A percentile compares a stretch with the other conserved stretches of the same genome.
Evolutionary conservation across 2,797 vertebrate species (phyloP).

Genomic region (Periophthalmus magnuspinnatus): DNA sequence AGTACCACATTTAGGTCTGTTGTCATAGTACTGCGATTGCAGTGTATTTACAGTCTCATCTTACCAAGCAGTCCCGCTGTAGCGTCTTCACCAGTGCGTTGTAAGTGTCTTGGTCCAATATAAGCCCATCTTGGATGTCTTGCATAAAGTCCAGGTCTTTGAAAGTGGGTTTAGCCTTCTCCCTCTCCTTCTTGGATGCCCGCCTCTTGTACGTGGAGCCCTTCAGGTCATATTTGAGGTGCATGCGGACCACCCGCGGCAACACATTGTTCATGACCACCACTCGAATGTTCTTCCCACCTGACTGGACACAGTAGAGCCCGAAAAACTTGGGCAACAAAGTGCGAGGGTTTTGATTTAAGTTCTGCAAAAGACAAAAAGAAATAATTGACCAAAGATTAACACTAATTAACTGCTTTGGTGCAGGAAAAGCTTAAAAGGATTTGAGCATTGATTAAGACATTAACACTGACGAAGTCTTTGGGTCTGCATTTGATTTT

Average conservation of each 20-base stretch:
- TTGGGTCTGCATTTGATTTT: not conserved
- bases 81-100: constrained; percentile 91
- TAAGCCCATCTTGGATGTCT: constrained; percentile 88
- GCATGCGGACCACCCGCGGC: constrained; percentile 93
- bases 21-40: not conserved
- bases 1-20: not conserved
- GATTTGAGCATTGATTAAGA: constrained; percentile 4
- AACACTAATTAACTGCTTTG: constrained; percentile 1
- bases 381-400: not conserved
- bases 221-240: constrained; percentile 96
- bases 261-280: constrained; percentile 99
- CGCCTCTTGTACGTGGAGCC: constrained; percentile 96
- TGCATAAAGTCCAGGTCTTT: constrained; percentile 99
- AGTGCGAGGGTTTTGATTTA: constrained; percentile 97
- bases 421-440: not conserved
- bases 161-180: constrained; percentile 91
- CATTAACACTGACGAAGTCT: not conserved
- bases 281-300: constrained; percentile 96
- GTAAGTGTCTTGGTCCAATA: constrained; percentile 93
- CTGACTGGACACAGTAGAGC: constrained; percentile 96
- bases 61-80: constrained; percentile 96
- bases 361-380: constrained; percentile 78
- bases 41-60: constrained; percentile 1
- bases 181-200: constrained; percentile 94
- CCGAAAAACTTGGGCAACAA: constrained; percentile 98